phyloP scores from a whole-genome alignment of 1,140 invertebrate species.

The Hyposmocoma kahamanoa region DNA sequence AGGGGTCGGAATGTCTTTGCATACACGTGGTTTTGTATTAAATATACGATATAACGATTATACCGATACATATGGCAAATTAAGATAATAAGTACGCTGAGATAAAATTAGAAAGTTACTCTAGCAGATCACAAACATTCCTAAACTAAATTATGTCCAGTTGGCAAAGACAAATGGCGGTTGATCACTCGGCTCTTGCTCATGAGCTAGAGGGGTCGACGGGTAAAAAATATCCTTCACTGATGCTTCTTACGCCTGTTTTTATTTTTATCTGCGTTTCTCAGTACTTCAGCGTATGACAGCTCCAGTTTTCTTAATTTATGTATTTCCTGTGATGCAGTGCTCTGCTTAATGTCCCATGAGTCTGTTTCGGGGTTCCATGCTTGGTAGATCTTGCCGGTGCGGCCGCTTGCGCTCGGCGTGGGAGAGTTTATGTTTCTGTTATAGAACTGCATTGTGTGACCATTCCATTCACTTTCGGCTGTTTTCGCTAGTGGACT shows the following conservation, averaged over 20 bases:
- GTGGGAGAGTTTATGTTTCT: constrained; percentile 73
- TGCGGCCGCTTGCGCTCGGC: constrained; percentile 65
- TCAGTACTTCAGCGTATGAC: constrained; percentile 87
- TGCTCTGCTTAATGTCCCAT: constrained; percentile 80
- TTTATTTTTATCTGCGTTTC: constrained; percentile 78
- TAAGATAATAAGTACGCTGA: constrained; percentile 39
- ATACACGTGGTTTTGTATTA: no score
- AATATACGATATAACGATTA: constrained; percentile 16
- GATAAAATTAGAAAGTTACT: constrained; percentile 58
- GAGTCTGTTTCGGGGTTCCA: constrained; percentile 70
- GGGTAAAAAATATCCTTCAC: constrained; percentile 48
- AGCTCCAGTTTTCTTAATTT: constrained; percentile 86
- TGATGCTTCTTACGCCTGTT: constrained; percentile 68
- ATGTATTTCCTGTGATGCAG: constrained; percentile 86
- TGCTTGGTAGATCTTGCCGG: constrained; percentile 65
- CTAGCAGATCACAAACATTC: constrained; percentile 67
- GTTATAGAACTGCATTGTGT: constrained; percentile 79
- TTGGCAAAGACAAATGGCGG: constrained; percentile 69
- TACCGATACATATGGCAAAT: constrained; percentile 57
- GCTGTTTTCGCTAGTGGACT: constrained; percentile 54
- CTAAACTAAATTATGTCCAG: constrained; percentile 63
- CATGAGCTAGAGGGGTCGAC: constrained; percentile 47
- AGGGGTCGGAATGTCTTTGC: no score
- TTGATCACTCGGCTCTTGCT: constrained; percentile 57
- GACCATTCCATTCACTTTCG: constrained; percentile 77